Base-by-base conservation (phyloP, 1,140 invertebrate species). In the Campoletis sonorensis region DNA sequence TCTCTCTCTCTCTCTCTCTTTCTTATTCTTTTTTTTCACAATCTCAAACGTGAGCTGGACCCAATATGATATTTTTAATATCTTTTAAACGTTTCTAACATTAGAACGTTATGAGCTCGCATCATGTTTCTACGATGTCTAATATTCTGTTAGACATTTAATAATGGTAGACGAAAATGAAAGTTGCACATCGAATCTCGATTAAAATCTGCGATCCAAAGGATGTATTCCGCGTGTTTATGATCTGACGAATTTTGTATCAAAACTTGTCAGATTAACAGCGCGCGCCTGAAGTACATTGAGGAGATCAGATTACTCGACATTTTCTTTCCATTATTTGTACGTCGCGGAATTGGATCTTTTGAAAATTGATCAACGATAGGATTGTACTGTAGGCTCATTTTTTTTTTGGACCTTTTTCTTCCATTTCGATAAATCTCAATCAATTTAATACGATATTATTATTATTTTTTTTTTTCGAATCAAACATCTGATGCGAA, bases 61-160 rank as follows among this genome's bases (percentile, higher is more conserved):
- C 18, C 67, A 75, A 72, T 37, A 18, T 26, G 27, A 8, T 18
- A 8, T 54, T 70, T 76, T 76, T 37, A 33, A 33, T 68, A 30
- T 76, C 26, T 33, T 64, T 27, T 54, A 81, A 76, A 76, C 27
- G 40, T 72, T 23, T 54, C 27, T 67, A n/a, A 76, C 72, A 77
- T 70, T 76, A 67, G 68, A 81, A 40, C 40, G 58, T 51, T 16
- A 33, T 5, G 27, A 15, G 21, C 51, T 58, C 70, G 27, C 51
- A 73, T 80, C n/a, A 64, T 64, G 61, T 64, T 64, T 27, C 61
- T 27, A 10, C 23, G 23, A n/a, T 54, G 16, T 54, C 18, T 54
- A 15, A 54, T 21, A 21, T 54, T 54, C 51, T 71, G 16, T 30
- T 37, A 67, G n/a, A 67, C 64, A 15, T 71, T 26, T 71, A 71